Evolutionary conservation across 2,888 invertebrate species (phyloP).

Genomic region (Neoascia interrupta): DNA sequence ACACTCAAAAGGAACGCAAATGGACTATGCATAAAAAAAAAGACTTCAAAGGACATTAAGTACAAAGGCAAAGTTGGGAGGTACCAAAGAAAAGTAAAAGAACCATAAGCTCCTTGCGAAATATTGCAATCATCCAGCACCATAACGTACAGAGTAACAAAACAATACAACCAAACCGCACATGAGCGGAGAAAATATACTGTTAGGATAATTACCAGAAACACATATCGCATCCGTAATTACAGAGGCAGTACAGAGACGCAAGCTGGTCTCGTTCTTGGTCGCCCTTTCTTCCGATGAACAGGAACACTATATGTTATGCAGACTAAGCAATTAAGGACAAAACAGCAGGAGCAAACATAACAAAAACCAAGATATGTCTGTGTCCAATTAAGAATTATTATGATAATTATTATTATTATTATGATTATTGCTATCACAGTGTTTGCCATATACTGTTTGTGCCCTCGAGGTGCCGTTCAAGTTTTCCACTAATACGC

Average conservation of each 20-base stretch:
- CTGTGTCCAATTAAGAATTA: conserved; percentile 64
- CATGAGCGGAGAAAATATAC: not conserved
- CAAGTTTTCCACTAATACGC: conserved; percentile 39
- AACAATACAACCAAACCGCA: not conserved
- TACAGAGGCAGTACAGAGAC: conserved; percentile 18
- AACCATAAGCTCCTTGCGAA: not conserved
- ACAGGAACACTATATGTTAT: not conserved
- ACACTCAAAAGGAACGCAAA: conserved; percentile 12
- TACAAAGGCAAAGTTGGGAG: conserved; percentile 23
- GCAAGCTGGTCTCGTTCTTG: conserved; percentile 6
- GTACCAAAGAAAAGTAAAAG: conserved; percentile 7
- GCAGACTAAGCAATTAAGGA: conserved; percentile 53
- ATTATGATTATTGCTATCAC: conserved; percentile 62
- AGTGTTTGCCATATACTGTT: conserved; percentile 19
- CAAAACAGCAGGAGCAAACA: conserved; percentile 55
- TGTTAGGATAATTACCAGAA: conserved; percentile 54
- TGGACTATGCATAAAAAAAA: conserved; percentile 11
- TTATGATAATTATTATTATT: conserved; percentile 65
- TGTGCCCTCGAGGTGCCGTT: conserved; percentile 17
- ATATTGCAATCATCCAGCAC: too few species aligned
- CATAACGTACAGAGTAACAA: conserved; percentile 1
- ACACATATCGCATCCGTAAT: conserved; percentile 56
- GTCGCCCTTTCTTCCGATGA: not conserved
- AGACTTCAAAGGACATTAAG: conserved; percentile 45
- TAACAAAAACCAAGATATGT: conserved; percentile 57